Evolutionary conservation across 2,797 vertebrate genomes (phyloP).

Genomic region (Eurystomus glaucurus): DNA sequence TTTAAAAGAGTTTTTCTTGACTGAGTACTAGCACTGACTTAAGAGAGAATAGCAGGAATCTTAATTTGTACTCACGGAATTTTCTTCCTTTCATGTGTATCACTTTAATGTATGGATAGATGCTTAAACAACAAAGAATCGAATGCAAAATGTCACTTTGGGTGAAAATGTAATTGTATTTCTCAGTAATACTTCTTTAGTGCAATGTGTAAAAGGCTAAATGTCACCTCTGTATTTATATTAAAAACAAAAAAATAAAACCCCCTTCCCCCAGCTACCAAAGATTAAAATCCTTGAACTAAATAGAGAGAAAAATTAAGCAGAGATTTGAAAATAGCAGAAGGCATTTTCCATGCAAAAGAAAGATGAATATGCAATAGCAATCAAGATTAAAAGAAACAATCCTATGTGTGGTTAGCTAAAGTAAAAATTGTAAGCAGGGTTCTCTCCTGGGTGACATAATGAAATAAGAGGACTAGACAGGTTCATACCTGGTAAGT

Average conservation of each 20-base stretch:
- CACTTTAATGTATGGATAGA: neutral
- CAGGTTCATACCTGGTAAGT: neutral
- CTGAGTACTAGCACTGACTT: neutral
- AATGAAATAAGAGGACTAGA: neutral
- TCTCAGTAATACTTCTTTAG: neutral
- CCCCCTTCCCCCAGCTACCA: accelerated
- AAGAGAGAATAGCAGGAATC: neutral
- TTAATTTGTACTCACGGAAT: neutral
- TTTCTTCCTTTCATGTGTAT: neutral
- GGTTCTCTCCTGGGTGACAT: neutral
- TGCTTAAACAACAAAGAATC: neutral
- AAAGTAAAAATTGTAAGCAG: neutral
- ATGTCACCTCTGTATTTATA: neutral
- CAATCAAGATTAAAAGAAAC: neutral
- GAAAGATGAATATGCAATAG: neutral
- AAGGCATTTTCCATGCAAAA: neutral
- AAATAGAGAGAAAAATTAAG: neutral
- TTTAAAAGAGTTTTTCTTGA: neutral
- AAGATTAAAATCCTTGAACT: neutral
- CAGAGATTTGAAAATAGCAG: neutral
- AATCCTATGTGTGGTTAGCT: neutral
- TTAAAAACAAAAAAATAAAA: neutral
- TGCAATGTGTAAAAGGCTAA: neutral
- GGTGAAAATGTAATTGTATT: neutral
- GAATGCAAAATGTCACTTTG: neutral